Conservation (phyloP, 2,113 vertebrate genomes). For the Clarias macrocephalus region DNA sequence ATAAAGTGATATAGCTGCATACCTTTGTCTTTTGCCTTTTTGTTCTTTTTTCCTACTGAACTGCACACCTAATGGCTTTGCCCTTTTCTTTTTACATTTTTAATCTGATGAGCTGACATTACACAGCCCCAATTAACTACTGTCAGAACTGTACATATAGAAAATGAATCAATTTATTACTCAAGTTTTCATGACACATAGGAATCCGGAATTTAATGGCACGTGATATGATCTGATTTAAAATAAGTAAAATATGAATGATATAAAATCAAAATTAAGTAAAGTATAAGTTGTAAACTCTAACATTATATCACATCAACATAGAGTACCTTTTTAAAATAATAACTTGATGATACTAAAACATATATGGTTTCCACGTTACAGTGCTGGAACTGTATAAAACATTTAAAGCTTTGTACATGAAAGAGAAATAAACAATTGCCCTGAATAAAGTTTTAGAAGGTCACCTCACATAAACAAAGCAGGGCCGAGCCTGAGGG, state of each 20-base stretch:
- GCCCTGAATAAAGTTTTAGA: constrained; percentile 39
- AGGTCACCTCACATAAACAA: constrained; percentile 70
- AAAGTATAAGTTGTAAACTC: not conserved
- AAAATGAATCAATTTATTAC: not conserved
- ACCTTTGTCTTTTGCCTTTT: too few species aligned
- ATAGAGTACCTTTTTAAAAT: not conserved
- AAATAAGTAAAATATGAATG: not conserved
- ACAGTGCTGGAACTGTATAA: not conserved
- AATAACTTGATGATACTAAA: not conserved
- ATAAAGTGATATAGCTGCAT: too few species aligned
- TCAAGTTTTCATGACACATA: not conserved
- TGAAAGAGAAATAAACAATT: not conserved
- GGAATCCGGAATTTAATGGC: not conserved
- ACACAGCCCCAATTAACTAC: not conserved
- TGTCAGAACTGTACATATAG: not conserved
- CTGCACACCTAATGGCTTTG: too few species aligned
- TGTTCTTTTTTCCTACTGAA: too few species aligned
- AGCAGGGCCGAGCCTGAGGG: constrained; percentile 65
- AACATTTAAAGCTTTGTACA: not conserved
- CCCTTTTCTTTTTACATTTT: too few species aligned
- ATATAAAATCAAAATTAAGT: too few species aligned
- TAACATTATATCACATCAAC: not conserved
- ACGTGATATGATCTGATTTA: not conserved
- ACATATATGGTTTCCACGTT: not conserved
- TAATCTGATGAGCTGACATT: too few species aligned